Conservation (phyloP, 1,140 invertebrate genomes). For the Halictus rubicundus region DNA sequence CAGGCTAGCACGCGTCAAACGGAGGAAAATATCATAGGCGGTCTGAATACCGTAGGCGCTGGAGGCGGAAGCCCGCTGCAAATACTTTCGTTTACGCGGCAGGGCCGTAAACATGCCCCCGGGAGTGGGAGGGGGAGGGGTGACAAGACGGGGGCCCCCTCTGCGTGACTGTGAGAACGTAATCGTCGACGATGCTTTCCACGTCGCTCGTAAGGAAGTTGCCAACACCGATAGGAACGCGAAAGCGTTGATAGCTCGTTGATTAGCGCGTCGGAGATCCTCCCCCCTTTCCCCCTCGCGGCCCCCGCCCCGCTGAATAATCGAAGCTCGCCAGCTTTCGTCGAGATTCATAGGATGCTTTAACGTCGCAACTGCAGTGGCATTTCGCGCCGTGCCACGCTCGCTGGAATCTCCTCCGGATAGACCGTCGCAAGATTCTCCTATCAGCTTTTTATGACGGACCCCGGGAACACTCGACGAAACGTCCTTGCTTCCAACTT, state of each 20-base stretch:
- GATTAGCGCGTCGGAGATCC: conserved; percentile 37
- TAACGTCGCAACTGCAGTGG: background rate
- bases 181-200: conserved; percentile 38
- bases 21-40: conserved; percentile 17
- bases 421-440: background rate
- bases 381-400: background rate
- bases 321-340: conserved; percentile 18
- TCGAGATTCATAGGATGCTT: conserved; percentile 20
- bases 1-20: background rate
- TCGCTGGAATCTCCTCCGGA: background rate
- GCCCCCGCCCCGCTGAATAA: background rate
- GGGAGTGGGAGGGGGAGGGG: no score
- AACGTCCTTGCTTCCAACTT: background rate
- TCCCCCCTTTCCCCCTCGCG: background rate
- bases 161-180: conserved; percentile 15
- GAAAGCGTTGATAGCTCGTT: conserved; percentile 11
- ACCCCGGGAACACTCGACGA: background rate
- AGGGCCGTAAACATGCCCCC: conserved; percentile 34
- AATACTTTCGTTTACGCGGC: conserved; percentile 48
- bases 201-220: conserved; percentile 53
- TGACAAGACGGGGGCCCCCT: background rate
- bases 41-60: background rate
- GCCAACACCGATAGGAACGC: conserved; percentile 32
- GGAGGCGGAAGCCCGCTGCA: conserved; percentile 34
- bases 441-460: conserved; percentile 6